Conservation (phyloP, 1,140 invertebrate genomes). For the Zaprionus camerounensis region DNA sequence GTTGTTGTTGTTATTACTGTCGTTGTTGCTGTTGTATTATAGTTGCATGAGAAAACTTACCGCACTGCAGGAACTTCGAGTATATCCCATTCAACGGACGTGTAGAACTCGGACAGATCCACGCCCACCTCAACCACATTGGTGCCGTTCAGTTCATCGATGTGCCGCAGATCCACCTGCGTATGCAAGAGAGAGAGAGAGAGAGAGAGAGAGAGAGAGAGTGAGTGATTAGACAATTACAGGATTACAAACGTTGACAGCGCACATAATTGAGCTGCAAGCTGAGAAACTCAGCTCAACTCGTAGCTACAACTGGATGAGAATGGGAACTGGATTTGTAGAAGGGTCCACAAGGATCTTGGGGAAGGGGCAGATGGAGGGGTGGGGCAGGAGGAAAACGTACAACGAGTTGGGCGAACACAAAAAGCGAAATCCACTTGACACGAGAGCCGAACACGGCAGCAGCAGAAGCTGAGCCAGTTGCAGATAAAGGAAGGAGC, state of each 20-base stretch:
- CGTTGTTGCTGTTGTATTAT: slow-evolving; percentile 16
- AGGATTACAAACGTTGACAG: slow-evolving; percentile 53
- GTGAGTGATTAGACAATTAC: slow-evolving; percentile 63
- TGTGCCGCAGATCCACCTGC: slow-evolving; percentile 95
- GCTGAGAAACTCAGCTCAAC: background rate
- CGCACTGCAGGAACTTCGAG: slow-evolving; percentile 96
- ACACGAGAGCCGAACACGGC: slow-evolving; percentile 8
- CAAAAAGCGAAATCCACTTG: slow-evolving; percentile 5
- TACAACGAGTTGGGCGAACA: background rate
- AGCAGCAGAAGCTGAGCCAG: background rate
- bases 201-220: background rate
- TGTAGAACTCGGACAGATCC: slow-evolving; percentile 97
- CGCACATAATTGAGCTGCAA: slow-evolving; percentile 52
- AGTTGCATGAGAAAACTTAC: slow-evolving; percentile 85
- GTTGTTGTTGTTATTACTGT: slow-evolving; percentile 44
- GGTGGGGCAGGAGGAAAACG: background rate
- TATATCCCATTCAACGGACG: slow-evolving; percentile 99
- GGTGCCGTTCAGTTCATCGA: slow-evolving; percentile 92
- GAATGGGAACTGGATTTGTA: background rate
- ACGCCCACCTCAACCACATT: slow-evolving; percentile 95
- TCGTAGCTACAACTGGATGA: background rate
- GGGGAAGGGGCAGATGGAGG: no score
- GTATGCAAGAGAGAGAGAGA: slow-evolving; percentile 17
- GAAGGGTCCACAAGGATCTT: background rate
- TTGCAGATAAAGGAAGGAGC: background rate